Base-by-base conservation (phyloP, 2,113 vertebrate genomes). In the Pitta sordida region DNA sequence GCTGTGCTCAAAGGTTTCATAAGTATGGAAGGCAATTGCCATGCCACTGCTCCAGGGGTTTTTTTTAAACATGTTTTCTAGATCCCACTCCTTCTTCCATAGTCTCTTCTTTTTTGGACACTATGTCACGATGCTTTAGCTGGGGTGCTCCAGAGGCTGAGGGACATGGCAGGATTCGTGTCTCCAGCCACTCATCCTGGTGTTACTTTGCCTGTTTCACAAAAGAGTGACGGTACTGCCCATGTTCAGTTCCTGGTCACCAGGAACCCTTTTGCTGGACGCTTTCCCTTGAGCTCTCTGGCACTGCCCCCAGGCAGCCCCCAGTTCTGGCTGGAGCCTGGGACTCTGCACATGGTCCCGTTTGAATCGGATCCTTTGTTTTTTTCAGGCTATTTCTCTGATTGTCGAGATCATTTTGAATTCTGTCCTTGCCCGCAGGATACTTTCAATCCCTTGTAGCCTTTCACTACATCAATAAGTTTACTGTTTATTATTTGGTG, bases 401-500 rank as follows among this genome's bases (percentile, higher is more conserved):
- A 93, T 94, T 94, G 83, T 95, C 2, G 4, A 79, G 96, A 88
- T 96, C 88, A 90, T 95, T 96, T 95, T 86, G 92, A 96, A 96
- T 96, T 96, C 96, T 77, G 85, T 24, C 90, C 96, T 83, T 96
- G 94, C 90, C 96, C 59, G 48, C 94, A 94, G 94, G 88, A 67
- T 96, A 86, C 73, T 95, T 93, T 67, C 93, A 96, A 88, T 83
- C 92, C 89, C 91, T 94, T 95, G 83, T 95, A 93, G 94, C 94
- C 94, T 92, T 88, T 94, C 94, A 84, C 56, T 82, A 71, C 89
- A 96, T 94, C 92, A 96, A 86, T 96, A 93, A 93, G 74, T 96
- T 96, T 94, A 96, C 90, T 96, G 95, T 96, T 96, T 94, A 91
- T 94, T 95, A 77, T 86, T 90, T 91, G 93, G 68, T 93, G 68